Evolutionary conservation across 2,888 invertebrate species (phyloP).

Genomic region (Nycteola revayana): DNA sequence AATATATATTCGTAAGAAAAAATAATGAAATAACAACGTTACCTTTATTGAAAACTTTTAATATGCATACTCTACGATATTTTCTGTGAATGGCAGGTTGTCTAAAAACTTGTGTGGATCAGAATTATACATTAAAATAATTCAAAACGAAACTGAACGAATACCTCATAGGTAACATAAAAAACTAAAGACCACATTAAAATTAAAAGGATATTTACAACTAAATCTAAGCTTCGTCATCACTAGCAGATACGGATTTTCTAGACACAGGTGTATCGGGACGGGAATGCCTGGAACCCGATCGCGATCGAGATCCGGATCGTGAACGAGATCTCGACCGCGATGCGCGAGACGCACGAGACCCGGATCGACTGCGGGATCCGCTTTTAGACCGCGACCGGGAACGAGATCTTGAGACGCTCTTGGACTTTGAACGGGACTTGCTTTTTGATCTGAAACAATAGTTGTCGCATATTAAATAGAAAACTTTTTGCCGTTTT

Average conservation of each 20-base stretch:
- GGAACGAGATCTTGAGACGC: slow-evolving; percentile 35
- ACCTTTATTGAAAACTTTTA: too few species aligned
- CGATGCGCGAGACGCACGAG: slow-evolving; percentile 28
- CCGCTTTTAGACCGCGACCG: slow-evolving; percentile 51
- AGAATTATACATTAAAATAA: too few species aligned
- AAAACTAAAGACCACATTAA: slow-evolving; percentile 18
- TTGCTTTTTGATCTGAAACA: slow-evolving; percentile 14
- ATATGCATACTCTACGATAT: too few species aligned
- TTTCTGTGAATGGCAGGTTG: too few species aligned
- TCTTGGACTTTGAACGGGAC: slow-evolving; percentile 22
- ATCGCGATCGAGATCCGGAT: slow-evolving; percentile 67
- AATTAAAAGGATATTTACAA: slow-evolving; percentile 30
- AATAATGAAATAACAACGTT: too few species aligned
- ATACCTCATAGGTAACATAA: slow-evolving; percentile 22
- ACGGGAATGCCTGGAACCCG: slow-evolving; percentile 55
- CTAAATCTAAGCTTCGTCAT: slow-evolving; percentile 65
- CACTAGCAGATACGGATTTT: slow-evolving; percentile 83
- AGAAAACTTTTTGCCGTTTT: too few species aligned
- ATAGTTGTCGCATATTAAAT: neutral
- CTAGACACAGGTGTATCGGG: slow-evolving; percentile 81
- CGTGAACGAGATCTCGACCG: slow-evolving; percentile 41
- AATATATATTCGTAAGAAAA: too few species aligned
- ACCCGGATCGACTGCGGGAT: slow-evolving; percentile 66
- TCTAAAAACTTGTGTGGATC: too few species aligned
- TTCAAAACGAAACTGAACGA: slow-evolving; percentile 10